phyloP scores from a whole-genome alignment of 1,140 invertebrate species.

The Pararge aegeria region DNA sequence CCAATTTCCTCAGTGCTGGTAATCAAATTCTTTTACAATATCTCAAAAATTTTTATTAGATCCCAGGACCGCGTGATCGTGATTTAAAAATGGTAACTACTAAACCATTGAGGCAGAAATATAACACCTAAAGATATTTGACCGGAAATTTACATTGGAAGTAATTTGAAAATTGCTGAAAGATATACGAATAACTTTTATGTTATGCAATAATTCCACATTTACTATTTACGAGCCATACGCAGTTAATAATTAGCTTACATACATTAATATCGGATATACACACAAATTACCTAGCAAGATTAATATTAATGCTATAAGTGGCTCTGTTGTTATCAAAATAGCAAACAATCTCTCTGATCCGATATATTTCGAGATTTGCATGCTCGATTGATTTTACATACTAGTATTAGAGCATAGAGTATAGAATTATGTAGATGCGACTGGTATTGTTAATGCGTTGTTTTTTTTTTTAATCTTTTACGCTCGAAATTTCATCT shows the following conservation, averaged over 20 bases:
- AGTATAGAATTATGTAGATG: neutral
- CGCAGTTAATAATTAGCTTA: neutral
- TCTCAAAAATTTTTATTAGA: too few relatives aligned
- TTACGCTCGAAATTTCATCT: too few relatives aligned
- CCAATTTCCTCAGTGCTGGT: too few relatives aligned
- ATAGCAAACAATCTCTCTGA: constrained; percentile 15
- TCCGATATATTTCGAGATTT: constrained; percentile 23
- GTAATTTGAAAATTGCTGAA: neutral
- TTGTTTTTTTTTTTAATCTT: too few relatives aligned
- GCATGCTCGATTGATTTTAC: constrained; percentile 20
- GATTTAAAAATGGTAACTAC: too few relatives aligned
- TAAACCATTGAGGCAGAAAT: too few relatives aligned
- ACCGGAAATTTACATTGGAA: too few relatives aligned
- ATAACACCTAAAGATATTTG: too few relatives aligned
- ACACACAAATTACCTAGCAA: neutral
- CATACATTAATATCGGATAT: neutral
- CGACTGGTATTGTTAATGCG: neutral
- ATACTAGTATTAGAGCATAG: constrained; percentile 11
- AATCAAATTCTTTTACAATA: too few relatives aligned
- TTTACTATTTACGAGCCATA: neutral
- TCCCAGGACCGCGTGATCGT: too few relatives aligned
- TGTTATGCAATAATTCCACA: neutral
- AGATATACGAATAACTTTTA: neutral
- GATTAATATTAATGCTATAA: constrained; percentile 2
- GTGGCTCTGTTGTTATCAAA: constrained; percentile 6